A percentile compares a stretch with the other conserved stretches of the same genome.
Conservation (phyloP, 2,888 invertebrate species). For the Athetis lepigone region DNA sequence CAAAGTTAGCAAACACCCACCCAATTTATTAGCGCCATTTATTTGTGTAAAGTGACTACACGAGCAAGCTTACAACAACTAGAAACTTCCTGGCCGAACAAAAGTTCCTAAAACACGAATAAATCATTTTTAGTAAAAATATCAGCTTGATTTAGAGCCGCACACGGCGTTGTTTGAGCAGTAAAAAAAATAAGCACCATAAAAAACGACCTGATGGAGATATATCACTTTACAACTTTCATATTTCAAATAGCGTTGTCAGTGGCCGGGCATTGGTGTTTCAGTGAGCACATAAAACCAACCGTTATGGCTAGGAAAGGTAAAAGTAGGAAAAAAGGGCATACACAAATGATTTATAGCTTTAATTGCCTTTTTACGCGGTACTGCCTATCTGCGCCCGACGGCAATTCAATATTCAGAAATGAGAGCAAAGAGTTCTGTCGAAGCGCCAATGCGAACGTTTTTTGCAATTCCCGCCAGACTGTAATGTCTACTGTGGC, state of each 20-base stretch:
- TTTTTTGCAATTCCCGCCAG: slow-evolving; percentile 44
- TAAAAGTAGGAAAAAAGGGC: slow-evolving; percentile 74
- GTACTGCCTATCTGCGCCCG: slow-evolving; percentile 73
- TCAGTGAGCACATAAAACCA: slow-evolving; percentile 79
- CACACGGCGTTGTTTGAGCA: slow-evolving; percentile 76
- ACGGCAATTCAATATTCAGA: slow-evolving; percentile 84
- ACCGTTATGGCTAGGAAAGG: slow-evolving; percentile 74
- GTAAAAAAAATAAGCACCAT: slow-evolving; percentile 82
- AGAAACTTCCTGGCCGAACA: slow-evolving; percentile 57
- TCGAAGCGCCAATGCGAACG: slow-evolving; percentile 70
- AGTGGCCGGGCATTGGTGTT: slow-evolving; percentile 75
- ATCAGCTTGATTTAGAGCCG: slow-evolving; percentile 81
- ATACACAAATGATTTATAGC: slow-evolving; percentile 84
- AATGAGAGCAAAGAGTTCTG: slow-evolving; percentile 77
- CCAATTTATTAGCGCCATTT: slow-evolving; percentile 41
- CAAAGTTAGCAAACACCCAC: slow-evolving; percentile 21
- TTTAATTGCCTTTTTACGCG: slow-evolving; percentile 85
- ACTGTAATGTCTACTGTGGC: slow-evolving; percentile 36
- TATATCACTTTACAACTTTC: slow-evolving; percentile 87
- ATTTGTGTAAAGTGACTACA: slow-evolving; percentile 51
- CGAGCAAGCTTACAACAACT: slow-evolving; percentile 50
- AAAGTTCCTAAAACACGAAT: slow-evolving; percentile 74
- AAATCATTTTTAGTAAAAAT: slow-evolving; percentile 77
- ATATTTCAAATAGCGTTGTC: slow-evolving; percentile 87
- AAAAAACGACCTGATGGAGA: slow-evolving; percentile 82